phyloP scores from a whole-genome alignment of 2,113 vertebrate genomes.

The Scopus umbretta region DNA sequence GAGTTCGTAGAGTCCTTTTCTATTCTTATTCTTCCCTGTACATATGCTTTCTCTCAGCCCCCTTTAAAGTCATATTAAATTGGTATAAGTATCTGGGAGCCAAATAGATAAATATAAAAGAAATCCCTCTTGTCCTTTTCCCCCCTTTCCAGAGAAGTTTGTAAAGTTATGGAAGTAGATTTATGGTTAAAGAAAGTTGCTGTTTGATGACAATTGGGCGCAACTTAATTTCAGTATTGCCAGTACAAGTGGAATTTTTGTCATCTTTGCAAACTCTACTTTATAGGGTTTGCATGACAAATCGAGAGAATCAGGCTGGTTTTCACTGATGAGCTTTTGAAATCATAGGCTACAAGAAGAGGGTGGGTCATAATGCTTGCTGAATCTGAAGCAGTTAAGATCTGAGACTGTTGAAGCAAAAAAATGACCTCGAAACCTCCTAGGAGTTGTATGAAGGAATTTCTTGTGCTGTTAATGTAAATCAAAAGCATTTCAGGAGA shows the following conservation, averaged over 20 bases:
- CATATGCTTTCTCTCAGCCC: background rate
- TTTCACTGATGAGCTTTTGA: background rate
- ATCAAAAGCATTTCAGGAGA: background rate
- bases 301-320: background rate
- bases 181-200: background rate
- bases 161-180: background rate
- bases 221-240: background rate
- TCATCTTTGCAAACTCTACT: background rate
- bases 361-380: background rate
- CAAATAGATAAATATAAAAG: background rate
- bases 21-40: background rate
- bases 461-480: background rate
- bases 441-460: background rate
- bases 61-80: background rate
- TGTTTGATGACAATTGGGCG: background rate
- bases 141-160: background rate
- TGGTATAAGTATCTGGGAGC: background rate
- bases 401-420: background rate
- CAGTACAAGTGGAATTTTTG: background rate
- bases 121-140: background rate
- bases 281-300: background rate
- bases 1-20: background rate
- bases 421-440: background rate
- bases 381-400: constrained; percentile 18
- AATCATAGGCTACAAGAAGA: background rate